phyloP scores from a whole-genome alignment of 2,888 invertebrate species.

The Hyles lineata region DNA sequence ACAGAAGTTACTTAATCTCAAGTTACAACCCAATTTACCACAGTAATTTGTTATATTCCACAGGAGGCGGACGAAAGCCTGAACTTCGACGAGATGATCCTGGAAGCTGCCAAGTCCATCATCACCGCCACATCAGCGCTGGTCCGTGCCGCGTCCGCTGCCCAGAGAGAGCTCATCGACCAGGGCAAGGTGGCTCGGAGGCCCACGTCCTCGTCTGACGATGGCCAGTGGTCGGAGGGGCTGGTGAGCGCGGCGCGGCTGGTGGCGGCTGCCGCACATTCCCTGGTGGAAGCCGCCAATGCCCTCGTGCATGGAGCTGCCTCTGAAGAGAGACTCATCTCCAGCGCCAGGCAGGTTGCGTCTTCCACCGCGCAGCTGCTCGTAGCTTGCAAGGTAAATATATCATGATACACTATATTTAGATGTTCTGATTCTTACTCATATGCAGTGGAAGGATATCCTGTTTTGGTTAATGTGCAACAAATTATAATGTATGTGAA shows the following conservation, averaged over 20 bases:
- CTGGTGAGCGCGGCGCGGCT: slow-evolving; percentile 97
- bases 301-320: slow-evolving; percentile 96
- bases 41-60: not conserved
- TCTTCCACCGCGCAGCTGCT: slow-evolving; percentile 98
- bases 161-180: slow-evolving; percentile 97
- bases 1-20: too few relatives aligned
- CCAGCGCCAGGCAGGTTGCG: slow-evolving; percentile 98
- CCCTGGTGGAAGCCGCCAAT: slow-evolving; percentile 98
- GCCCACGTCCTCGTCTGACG: slow-evolving; percentile 94
- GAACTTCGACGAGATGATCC: slow-evolving; percentile 99
- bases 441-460: too few relatives aligned
- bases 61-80: slow-evolving; percentile 96
- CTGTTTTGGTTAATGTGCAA: too few relatives aligned
- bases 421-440: too few relatives aligned
- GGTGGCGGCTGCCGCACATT: slow-evolving; percentile 99
- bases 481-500: too few relatives aligned
- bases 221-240: slow-evolving; percentile 99
- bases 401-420: not conserved
- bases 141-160: slow-evolving; percentile 98
- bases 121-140: slow-evolving; percentile 98
- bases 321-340: slow-evolving; percentile 97
- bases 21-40: too few relatives aligned
- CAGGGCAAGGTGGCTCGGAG: slow-evolving; percentile 94
- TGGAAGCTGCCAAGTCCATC: slow-evolving; percentile 99
- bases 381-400: slow-evolving; percentile 95